Conservation (phyloP, 2,888 invertebrate genomes). For the Smittia sp. region DNA sequence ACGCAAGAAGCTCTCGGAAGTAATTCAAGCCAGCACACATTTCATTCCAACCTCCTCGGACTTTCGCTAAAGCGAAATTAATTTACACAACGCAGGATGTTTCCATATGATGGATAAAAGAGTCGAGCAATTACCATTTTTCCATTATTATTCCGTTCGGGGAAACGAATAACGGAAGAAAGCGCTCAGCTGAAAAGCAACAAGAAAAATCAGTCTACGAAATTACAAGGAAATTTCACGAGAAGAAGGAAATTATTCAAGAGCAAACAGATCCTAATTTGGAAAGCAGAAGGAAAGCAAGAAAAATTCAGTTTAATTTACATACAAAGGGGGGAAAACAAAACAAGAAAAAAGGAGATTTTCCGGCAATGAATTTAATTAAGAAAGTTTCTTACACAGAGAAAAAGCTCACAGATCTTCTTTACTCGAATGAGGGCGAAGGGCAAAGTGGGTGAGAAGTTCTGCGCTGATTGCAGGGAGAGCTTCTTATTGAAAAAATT, state of each 20-base stretch:
- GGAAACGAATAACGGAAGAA: neutral
- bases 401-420: constrained; percentile 7
- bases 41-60: neutral
- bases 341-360: constrained; percentile 14
- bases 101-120: neutral
- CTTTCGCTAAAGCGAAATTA: neutral
- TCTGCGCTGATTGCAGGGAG: neutral
- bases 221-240: constrained; percentile 1
- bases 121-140: neutral
- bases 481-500: neutral
- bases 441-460: neutral
- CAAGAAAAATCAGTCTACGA: neutral
- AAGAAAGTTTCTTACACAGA: constrained; percentile 26
- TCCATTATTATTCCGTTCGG: neutral
- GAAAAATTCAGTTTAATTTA: constrained; percentile 17
- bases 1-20: constrained; percentile 3
- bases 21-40: neutral
- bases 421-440: neutral
- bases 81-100: neutral
- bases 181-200: neutral
- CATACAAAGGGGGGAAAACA: neutral
- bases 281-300: neutral
- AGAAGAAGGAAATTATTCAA: constrained; percentile 18
- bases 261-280: constrained; percentile 12
- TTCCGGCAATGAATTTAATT: constrained; percentile 39